phyloP scores from a whole-genome alignment of 2,113 vertebrate species.

The Mus spicilegus region DNA sequence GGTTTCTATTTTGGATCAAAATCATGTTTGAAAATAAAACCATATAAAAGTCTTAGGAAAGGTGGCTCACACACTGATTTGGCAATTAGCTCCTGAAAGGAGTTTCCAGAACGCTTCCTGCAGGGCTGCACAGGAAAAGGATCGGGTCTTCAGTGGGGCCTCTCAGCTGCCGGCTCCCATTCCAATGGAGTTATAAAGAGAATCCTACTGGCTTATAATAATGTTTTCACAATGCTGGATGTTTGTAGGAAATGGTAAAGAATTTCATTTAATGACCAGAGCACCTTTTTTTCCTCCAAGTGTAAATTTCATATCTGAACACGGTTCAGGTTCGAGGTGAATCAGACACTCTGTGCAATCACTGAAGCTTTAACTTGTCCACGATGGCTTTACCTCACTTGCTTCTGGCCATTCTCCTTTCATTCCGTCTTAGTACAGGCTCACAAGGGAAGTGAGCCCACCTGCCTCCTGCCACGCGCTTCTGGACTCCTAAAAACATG shows the following conservation, averaged over 20 bases:
- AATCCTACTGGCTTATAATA: neutral
- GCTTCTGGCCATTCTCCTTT: neutral
- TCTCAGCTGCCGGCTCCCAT: neutral
- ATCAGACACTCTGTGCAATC: neutral
- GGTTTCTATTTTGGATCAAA: conserved; percentile 43
- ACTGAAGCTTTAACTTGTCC: neutral
- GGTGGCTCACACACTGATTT: neutral
- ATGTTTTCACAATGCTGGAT: neutral
- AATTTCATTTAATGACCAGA: conserved; percentile 40
- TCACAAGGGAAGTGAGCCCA: neutral
- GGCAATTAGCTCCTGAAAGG: neutral
- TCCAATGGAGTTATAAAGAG: neutral
- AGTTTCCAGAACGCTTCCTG: neutral
- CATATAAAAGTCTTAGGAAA: neutral
- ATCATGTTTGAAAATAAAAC: neutral
- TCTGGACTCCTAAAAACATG: neutral
- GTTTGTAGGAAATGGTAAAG: neutral
- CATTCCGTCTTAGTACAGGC: neutral
- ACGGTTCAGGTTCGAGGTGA: neutral
- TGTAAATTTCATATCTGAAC: neutral
- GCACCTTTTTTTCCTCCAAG: neutral
- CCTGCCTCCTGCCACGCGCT: too few relatives aligned
- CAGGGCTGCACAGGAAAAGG: neutral
- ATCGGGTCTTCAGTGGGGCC: neutral
- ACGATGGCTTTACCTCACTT: neutral